Conservation (phyloP, 2,797 vertebrate species). For the Bryconaethiops microstoma region DNA sequence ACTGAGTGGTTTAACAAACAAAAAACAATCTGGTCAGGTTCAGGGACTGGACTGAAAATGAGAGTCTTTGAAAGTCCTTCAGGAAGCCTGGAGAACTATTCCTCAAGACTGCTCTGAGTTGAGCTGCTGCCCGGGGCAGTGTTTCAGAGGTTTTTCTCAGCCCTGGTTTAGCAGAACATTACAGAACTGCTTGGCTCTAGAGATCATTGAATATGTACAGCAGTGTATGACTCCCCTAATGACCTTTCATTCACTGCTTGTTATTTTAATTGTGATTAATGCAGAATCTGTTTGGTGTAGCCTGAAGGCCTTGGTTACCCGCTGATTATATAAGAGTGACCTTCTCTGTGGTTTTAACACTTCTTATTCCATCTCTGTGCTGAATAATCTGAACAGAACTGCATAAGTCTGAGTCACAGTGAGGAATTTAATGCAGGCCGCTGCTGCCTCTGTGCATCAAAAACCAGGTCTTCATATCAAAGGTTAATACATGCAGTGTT, state of each 20-base stretch:
- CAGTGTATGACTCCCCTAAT: not conserved
- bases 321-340: not conserved
- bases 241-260: not conserved
- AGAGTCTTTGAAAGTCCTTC: too few species aligned
- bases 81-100: too few species aligned
- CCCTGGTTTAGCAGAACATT: too few species aligned
- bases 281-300: not conserved
- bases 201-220: too few species aligned
- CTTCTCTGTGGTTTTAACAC: not conserved
- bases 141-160: too few species aligned
- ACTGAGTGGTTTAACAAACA: too few species aligned
- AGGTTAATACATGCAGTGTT: conserved; percentile 6
- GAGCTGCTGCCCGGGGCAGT: too few species aligned
- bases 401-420: not conserved
- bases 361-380: not conserved
- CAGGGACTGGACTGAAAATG: too few species aligned
- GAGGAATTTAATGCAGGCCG: not conserved
- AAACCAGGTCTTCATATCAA: not conserved
- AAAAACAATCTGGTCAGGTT: too few species aligned
- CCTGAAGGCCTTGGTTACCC: not conserved
- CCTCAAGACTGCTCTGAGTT: too few species aligned
- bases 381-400: not conserved
- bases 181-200: too few species aligned
- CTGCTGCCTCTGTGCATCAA: not conserved
- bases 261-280: not conserved